Conservation (phyloP, 2,113 vertebrate species). For the Aviceda subcristata region DNA sequence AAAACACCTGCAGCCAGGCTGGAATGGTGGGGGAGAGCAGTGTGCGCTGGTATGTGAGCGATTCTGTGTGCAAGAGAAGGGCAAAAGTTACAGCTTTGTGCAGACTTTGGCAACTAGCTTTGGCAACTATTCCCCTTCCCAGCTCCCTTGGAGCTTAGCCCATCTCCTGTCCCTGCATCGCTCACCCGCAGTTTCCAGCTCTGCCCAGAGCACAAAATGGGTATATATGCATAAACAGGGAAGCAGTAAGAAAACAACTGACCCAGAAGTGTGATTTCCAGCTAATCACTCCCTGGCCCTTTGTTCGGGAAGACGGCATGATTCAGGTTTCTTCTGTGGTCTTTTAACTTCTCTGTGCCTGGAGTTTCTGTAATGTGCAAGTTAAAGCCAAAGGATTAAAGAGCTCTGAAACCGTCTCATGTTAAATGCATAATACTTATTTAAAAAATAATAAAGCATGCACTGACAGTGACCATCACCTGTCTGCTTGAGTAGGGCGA, state of each 20-base stretch:
- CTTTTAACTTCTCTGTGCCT: neutral
- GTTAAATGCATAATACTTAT: neutral
- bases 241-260: neutral
- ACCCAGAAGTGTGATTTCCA: neutral
- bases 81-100: neutral
- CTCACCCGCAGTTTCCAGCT: neutral
- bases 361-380: neutral
- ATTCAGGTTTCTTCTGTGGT: neutral
- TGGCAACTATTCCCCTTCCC: neutral
- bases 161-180: fast-evolving
- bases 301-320: neutral
- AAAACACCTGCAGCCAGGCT: neutral
- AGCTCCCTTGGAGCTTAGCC: neutral
- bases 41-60: fast-evolving
- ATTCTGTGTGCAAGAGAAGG: neutral
- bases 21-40: neutral
- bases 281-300: neutral
- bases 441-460: neutral
- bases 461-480: neutral
- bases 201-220: neutral
- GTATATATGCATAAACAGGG: neutral
- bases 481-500: neutral
- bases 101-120: neutral
- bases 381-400: neutral
- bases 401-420: neutral